phyloP scores from a whole-genome alignment of 64 coral and sea anemone species.

The Actinia equina region DNA sequence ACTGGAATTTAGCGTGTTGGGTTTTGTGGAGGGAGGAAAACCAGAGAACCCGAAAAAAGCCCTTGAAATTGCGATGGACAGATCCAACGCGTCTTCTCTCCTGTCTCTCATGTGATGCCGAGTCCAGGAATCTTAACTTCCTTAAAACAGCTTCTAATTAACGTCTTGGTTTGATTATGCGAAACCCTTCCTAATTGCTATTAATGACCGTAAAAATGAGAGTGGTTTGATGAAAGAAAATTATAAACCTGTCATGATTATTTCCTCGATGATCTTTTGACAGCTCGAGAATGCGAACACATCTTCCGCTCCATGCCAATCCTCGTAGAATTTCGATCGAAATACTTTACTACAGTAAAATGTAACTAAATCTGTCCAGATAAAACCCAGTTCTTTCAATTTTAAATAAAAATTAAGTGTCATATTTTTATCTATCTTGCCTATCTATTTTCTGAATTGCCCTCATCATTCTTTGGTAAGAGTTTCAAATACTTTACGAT shows the following conservation, averaged over 20 bases:
- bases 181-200: background rate
- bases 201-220: background rate
- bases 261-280: background rate
- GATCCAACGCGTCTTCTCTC: too few species aligned
- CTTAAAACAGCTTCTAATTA: too few species aligned
- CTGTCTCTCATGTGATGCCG: too few species aligned
- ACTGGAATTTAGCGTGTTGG: too few species aligned
- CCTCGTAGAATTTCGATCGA: too few species aligned
- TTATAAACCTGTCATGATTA: background rate
- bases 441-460: background rate
- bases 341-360: too few species aligned
- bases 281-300: background rate
- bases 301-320: background rate
- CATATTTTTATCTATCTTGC: background rate
- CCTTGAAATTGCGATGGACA: too few species aligned
- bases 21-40: too few species aligned
- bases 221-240: background rate
- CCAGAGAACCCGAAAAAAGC: too few species aligned
- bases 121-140: too few species aligned
- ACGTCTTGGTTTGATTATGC: background rate
- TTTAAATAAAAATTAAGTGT: background rate
- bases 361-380: too few species aligned
- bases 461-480: background rate
- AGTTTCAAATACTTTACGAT: slow-evolving; percentile 1
- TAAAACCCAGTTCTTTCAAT: too few species aligned